A percentile compares a stretch with the other conserved stretches of the same genome.
Evolutionary conservation across 2,797 vertebrate genomes (phyloP).

Genomic region (Philypnodon macrostomus): DNA sequence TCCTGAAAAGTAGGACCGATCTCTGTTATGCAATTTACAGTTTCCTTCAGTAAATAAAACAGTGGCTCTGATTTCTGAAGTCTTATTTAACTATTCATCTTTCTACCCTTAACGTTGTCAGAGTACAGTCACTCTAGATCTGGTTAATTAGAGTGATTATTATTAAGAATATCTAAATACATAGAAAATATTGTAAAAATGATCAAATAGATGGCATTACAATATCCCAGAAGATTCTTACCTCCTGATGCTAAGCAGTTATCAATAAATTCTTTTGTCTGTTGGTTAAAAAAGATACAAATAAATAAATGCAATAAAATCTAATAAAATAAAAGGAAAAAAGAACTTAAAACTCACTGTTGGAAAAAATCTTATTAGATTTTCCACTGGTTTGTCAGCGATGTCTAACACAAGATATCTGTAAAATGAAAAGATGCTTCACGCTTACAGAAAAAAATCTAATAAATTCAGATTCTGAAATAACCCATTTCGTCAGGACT

Average conservation of each 20-base stretch:
- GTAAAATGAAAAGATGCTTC: conserved; percentile 13
- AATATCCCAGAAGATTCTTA: too few species aligned
- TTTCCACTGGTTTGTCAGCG: conserved; percentile 99
- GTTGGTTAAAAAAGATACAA: conserved; percentile 25
- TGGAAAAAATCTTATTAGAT: conserved; percentile 96
- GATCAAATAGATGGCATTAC: too few species aligned
- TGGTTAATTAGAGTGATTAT: too few species aligned
- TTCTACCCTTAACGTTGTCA: too few species aligned
- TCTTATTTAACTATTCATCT: too few species aligned
- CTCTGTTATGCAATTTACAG: not conserved
- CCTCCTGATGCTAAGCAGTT: conserved; percentile 94
- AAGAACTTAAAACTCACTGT: conserved; percentile 78
- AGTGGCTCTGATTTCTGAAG: too few species aligned
- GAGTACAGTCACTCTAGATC: too few species aligned
- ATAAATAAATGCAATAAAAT: not conserved
- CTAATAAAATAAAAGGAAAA: not conserved
- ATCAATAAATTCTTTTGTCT: conserved; percentile 99
- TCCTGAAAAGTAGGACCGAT: conserved; percentile 69
- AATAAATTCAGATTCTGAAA: too few species aligned
- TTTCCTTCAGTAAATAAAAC: too few species aligned
- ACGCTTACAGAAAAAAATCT: too few species aligned
- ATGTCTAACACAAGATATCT: conserved; percentile 99
- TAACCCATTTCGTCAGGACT: conserved; percentile 35
- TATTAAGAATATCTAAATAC: too few species aligned
- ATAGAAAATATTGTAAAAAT: too few species aligned